Evolutionary conservation across 92 coral and sea anemone species (phyloP).

Genomic region (Blastomussa wellsi): DNA sequence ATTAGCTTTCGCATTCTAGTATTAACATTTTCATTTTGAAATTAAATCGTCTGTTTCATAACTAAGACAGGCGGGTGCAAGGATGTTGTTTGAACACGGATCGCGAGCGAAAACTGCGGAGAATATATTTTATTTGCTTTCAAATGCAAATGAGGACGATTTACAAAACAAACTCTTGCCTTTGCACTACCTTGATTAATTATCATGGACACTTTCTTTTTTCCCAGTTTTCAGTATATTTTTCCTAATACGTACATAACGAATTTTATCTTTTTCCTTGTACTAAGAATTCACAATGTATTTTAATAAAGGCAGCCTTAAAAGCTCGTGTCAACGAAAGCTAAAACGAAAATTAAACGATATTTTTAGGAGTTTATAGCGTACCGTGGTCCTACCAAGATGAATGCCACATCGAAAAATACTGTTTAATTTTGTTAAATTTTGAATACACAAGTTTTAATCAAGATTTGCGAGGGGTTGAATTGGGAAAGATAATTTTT

Average conservation of each 20-base stretch:
- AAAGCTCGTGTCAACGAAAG: neutral
- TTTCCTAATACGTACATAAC: neutral
- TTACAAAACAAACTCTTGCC: neutral
- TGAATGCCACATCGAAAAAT: neutral
- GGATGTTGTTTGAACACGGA: neutral
- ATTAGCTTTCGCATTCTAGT: neutral
- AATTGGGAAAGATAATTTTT: neutral
- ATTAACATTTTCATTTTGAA: neutral
- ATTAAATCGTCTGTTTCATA: neutral
- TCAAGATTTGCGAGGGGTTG: neutral
- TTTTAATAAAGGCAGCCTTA: neutral
- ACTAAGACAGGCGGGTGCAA: neutral
- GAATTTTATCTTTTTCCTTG: neutral
- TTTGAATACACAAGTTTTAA: neutral
- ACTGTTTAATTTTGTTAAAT: neutral
- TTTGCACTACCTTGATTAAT: neutral
- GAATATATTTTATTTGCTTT: neutral
- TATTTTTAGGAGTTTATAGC: neutral
- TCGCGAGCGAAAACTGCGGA: neutral
- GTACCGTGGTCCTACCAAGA: neutral
- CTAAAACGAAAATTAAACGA: slow-evolving; percentile 1
- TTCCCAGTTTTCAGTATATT: neutral
- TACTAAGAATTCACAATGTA: neutral
- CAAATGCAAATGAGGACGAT: slow-evolving; percentile 4
- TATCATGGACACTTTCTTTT: neutral